phyloP scores from a whole-genome alignment of 2,113 vertebrate genomes.

The rat (Rattus norvegicus) region DNA sequence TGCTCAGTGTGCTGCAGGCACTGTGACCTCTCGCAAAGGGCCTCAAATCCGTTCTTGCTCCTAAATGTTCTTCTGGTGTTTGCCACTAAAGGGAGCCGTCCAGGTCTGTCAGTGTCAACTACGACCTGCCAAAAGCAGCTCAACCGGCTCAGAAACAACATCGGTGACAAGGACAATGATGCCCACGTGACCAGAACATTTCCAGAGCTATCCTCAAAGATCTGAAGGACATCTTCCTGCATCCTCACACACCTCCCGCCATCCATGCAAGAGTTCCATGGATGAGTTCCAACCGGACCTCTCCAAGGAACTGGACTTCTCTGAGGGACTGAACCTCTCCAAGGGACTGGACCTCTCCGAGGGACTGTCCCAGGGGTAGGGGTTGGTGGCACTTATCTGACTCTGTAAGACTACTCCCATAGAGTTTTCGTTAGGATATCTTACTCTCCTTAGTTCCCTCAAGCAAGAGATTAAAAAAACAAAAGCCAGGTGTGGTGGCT shows the following conservation, averaged over 20 bases:
- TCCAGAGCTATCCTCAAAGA: not conserved
- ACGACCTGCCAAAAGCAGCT: not conserved
- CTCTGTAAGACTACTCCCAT: not conserved
- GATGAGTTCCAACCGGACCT: not conserved
- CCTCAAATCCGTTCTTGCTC: not conserved
- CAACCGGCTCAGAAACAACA: not conserved
- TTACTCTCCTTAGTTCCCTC: not conserved
- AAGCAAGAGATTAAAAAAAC: not conserved
- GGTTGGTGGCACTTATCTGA: not conserved
- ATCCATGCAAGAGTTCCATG: too few species aligned
- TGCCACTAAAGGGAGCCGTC: not conserved
- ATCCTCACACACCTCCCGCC: not conserved
- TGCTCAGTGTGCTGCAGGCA: not conserved
- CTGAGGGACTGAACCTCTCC: too few species aligned
- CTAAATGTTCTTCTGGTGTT: not conserved
- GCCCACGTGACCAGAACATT: not conserved
- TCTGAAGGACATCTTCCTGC: not conserved
- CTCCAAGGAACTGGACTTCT: too few species aligned
- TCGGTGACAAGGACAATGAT: rapidly evolving
- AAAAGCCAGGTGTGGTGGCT: not conserved
- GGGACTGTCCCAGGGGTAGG: too few species aligned
- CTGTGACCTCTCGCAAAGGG: not conserved
- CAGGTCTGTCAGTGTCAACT: not conserved
- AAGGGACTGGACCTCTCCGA: too few species aligned
- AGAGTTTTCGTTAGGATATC: not conserved